Base-by-base conservation (phyloP, 1,140 invertebrate genomes). In the Pseudomyrmex pallidus region DNA sequence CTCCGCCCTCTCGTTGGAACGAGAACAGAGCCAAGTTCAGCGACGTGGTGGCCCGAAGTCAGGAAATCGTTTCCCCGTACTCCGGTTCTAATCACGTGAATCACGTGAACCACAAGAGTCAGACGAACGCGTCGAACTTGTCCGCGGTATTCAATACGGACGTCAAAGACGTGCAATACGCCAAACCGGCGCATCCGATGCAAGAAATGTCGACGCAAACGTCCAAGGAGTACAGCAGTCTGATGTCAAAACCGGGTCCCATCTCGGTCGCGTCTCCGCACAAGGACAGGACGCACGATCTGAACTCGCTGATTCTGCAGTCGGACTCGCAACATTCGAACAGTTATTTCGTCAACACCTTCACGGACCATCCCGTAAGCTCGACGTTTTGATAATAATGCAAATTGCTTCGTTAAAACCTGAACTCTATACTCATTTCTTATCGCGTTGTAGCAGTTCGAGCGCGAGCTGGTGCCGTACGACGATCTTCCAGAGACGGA, bases 21-120 rank as follows among this genome's bases (percentile, higher is more conserved):
- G 94, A 95, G 87, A 95, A 95, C 84, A 85, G 95, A 44, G 95
- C 95, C 0, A 94, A 91, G 70, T 96, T 96, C 82, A 96, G 95
- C 74, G 95, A 96, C 66, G 95, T 96, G 2, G 95, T 96, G 3
- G 95, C 95, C 3, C 90, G 94, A 4, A 94, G 90, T 89, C 92
- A 91, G 46, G 92, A 94, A 20, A 91, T 82, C 46, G 63, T 90
- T 1, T 91, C 90, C 0, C 67, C 87, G 1, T 92, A 90, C 46
- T 89, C 90, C 13, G 88, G 73, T 13, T 89, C 87, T 25, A 88
- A 77, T 78, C 87, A 86, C 13, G 64, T 87, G 61, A 76, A 35
- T 56, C 74, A 86, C 13, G 61, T 87, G 63, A 76, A 20, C 22
- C 74, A 91, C 62, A 70, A 89, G 20, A 46, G 62, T 57, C 91